Percentiles rank a stretch among this genome's conserved stretches.
Conservation (phyloP, 2,888 invertebrate genomes). For the Aspidapion aeneum region DNA sequence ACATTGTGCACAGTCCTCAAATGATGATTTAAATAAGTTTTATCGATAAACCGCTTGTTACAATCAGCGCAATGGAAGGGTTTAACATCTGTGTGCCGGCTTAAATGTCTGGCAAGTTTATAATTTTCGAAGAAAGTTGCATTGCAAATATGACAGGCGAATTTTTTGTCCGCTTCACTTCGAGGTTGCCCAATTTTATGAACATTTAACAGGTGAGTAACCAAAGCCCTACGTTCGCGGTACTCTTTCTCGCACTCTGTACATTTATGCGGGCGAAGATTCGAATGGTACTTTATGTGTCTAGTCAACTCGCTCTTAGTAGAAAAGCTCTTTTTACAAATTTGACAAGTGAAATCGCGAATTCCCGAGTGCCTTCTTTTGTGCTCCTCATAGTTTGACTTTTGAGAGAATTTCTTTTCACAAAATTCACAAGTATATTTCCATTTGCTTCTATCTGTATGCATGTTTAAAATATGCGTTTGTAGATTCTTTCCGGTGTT, state of each 20-base stretch:
- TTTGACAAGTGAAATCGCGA: slow-evolving; percentile 33
- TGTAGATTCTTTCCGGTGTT: slow-evolving; percentile 38
- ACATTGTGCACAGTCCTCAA: slow-evolving; percentile 28
- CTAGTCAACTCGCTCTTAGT: slow-evolving; percentile 33
- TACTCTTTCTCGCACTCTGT: slow-evolving; percentile 53
- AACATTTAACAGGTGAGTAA: slow-evolving; percentile 52
- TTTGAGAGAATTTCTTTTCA: slow-evolving; percentile 35
- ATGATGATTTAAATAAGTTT: slow-evolving; percentile 37
- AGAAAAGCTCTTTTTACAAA: slow-evolving; percentile 35
- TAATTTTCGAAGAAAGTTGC: slow-evolving; percentile 43
- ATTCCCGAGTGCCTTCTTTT: slow-evolving; percentile 34
- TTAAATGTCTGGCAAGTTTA: slow-evolving; percentile 37
- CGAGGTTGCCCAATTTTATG: slow-evolving; percentile 45
- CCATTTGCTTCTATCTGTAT: slow-evolving; percentile 38
- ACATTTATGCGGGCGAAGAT: slow-evolving; percentile 41
- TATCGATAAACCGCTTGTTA: slow-evolving; percentile 37
- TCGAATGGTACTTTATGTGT: slow-evolving; percentile 34
- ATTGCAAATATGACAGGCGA: slow-evolving; percentile 37
- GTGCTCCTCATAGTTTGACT: slow-evolving; percentile 36
- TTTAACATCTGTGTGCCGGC: slow-evolving; percentile 36
- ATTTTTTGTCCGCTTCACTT: slow-evolving; percentile 40
- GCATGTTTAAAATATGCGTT: slow-evolving; percentile 36
- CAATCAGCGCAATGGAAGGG: slow-evolving; percentile 35
- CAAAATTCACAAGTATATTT: slow-evolving; percentile 35
- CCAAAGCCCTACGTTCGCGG: slow-evolving; percentile 42